phyloP scores from a whole-genome alignment of 2,888 invertebrate species.

The Ormyrus rosae region DNA sequence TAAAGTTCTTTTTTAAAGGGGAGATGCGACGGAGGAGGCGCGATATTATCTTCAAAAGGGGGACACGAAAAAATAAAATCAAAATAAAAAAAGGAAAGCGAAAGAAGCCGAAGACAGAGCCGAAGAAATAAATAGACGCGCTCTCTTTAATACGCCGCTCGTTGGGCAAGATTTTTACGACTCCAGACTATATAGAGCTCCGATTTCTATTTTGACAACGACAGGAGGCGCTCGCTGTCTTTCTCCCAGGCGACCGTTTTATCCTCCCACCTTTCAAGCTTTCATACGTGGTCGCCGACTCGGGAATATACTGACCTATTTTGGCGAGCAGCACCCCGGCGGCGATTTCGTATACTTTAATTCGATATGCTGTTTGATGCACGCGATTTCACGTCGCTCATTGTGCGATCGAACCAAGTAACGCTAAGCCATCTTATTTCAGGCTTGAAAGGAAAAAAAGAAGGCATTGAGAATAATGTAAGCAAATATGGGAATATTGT shows the following conservation, averaged over 20 bases:
- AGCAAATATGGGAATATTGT: no score
- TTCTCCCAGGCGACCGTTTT: slow-evolving; percentile 6
- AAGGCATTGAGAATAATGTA: no score
- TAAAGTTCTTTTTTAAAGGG: no score
- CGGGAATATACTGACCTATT: slow-evolving; percentile 35
- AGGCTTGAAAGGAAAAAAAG: no score
- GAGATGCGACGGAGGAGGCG: no score
- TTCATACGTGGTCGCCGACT: background rate
- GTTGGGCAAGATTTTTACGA: slow-evolving; percentile 42
- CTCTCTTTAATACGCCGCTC: slow-evolving; percentile 25
- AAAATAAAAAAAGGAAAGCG: background rate
- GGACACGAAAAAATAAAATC: no score
- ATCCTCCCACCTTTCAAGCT: slow-evolving; percentile 23
- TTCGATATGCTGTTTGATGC: no score
- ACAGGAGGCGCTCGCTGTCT: slow-evolving; percentile 11
- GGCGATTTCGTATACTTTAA: slow-evolving; percentile 1
- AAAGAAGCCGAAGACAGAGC: background rate
- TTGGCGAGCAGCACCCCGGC: background rate
- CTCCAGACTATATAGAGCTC: slow-evolving; percentile 5
- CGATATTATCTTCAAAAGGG: no score
- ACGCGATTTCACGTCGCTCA: no score
- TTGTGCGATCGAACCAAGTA: no score
- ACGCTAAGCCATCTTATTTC: no score
- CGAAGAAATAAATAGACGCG: slow-evolving; percentile 44
- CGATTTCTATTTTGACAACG: slow-evolving; percentile 57